These are phyloP conservation scores for Laticauda laticaudata DNA, from an alignment of 2,113 vertebrate genomes.

Conservation along the genomic window DNA sequence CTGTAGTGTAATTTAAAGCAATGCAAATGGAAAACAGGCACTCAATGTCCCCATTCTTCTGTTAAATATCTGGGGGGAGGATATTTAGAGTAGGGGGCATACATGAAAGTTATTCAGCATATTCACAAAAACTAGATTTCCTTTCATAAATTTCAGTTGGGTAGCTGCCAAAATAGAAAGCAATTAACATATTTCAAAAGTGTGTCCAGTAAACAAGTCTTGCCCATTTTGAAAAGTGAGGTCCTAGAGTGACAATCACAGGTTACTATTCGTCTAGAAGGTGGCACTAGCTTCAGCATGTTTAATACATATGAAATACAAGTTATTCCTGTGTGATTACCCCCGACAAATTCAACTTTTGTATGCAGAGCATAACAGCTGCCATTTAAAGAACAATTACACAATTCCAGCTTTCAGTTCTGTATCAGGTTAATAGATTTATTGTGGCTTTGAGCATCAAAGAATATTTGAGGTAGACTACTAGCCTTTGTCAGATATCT, in stretches of 20 bases:
- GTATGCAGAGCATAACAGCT: slow-evolving; percentile 46
- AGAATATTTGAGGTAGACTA: slow-evolving; percentile 73
- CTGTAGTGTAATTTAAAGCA: not conserved
- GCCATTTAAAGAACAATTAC: slow-evolving; percentile 41
- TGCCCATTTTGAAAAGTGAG: slow-evolving; percentile 1
- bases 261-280: not conserved
- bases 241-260: slow-evolving; percentile 2
- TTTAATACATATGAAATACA: slow-evolving; percentile 39
- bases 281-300: not conserved
- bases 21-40: not conserved
- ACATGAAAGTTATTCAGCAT: accelerated
- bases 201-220: not conserved
- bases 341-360: slow-evolving; percentile 34
- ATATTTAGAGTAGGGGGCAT: slow-evolving; percentile 14
- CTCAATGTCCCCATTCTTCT: not conserved
- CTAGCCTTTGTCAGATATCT: slow-evolving; percentile 24
- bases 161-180: slow-evolving; percentile 14
- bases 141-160: not conserved
- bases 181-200: not conserved
- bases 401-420: slow-evolving; percentile 51
- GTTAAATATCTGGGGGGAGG: slow-evolving; percentile 15
- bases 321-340: slow-evolving; percentile 32
- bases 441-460: slow-evolving; percentile 52
- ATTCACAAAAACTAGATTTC: not conserved
- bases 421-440: slow-evolving; percentile 47